These are phyloP conservation scores for Brachionus rubens DNA, from an alignment of 1,140 invertebrate species.

Conservation along the genomic window DNA sequence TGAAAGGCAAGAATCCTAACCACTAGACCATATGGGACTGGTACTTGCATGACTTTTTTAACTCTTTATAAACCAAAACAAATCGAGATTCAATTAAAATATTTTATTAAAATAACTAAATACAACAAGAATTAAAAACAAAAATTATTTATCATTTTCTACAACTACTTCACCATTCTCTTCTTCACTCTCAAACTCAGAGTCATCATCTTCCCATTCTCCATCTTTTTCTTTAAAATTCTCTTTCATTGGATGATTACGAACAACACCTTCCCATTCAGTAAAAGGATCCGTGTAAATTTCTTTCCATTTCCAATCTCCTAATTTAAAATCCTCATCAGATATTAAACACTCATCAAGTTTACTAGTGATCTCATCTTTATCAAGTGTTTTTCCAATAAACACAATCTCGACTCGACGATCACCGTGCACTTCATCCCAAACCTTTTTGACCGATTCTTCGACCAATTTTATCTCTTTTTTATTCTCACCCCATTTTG, in stretches of 20 bases:
- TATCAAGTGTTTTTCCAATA: background rate
- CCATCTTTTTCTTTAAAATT: constrained; percentile 46
- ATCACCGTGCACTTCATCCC: constrained; percentile 26
- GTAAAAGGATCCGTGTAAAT: constrained; percentile 36
- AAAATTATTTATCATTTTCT: no score
- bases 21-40: no score
- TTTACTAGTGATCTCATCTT: constrained; percentile 6
- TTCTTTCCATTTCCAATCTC: constrained; percentile 43
- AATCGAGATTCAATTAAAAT: no score
- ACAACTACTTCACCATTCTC: no score
- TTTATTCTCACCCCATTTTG: constrained; percentile 37
- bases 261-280: constrained; percentile 24
- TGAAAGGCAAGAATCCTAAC: no score
- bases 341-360: constrained; percentile 38
- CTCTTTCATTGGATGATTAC: constrained; percentile 36
- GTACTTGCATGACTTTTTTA: no score
- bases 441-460: constrained; percentile 7
- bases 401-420: constrained; percentile 31
- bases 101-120: no score
- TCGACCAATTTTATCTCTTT: constrained; percentile 17
- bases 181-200: constrained; percentile 9
- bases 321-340: constrained; percentile 28
- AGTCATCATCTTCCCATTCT: constrained; percentile 46
- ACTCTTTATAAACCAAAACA: no score
- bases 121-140: no score